phyloP scores from a whole-genome alignment of 2,888 invertebrate genomes.

The Scrobipalpa atriplicella region DNA sequence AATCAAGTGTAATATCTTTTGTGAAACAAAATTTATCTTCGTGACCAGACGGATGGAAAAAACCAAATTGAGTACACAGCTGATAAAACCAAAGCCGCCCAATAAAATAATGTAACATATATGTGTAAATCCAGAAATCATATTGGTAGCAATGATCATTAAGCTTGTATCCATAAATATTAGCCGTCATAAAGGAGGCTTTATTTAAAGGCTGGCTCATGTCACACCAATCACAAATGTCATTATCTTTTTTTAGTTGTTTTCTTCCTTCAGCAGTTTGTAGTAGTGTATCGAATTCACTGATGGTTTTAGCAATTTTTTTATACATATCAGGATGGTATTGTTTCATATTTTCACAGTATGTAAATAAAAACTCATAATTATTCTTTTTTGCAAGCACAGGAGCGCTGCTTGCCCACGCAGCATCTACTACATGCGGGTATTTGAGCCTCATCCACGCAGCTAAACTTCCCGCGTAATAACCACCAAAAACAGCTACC shows the following conservation, averaged over 20 bases:
- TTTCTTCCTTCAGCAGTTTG: constrained; percentile 4
- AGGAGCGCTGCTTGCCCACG: constrained; percentile 73
- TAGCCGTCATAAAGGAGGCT: not conserved
- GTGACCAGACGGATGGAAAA: no score
- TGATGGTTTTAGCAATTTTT: not conserved
- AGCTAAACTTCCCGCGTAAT: constrained; percentile 73
- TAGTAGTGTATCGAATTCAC: not conserved
- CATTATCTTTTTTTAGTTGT: constrained; percentile 24
- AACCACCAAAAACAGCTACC: constrained; percentile 47
- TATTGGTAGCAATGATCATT: no score
- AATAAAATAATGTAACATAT: no score
- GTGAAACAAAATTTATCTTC: not conserved
- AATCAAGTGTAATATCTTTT: constrained; percentile 1
- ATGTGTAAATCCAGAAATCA: no score
- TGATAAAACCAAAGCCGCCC: no score
- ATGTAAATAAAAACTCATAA: not conserved
- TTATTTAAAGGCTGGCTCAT: constrained; percentile 3
- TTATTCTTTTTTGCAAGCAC: constrained; percentile 32
- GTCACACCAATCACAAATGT: constrained; percentile 23
- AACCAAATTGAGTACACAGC: no score
- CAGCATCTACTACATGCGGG: constrained; percentile 70
- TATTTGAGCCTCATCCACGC: constrained; percentile 71
- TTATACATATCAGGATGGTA: not conserved
- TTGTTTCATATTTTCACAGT: constrained; percentile 25
- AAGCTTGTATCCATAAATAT: no score